Evolutionary conservation across 2,797 vertebrate species (phyloP).

Genomic region (Allenopithecus nigroviridis): DNA sequence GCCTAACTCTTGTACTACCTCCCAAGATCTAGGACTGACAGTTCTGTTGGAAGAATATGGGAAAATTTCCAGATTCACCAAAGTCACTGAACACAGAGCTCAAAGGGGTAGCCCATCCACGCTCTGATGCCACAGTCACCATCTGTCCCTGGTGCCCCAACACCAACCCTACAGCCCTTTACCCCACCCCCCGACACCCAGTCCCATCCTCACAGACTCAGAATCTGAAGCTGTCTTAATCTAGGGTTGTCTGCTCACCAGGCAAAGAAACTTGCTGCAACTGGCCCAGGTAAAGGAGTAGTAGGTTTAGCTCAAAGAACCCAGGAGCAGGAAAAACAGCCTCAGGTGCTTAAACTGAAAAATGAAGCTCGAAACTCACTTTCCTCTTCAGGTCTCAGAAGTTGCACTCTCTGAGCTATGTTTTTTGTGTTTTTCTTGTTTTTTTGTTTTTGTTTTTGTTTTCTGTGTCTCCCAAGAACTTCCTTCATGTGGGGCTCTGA

Average conservation of each 20-base stretch:
- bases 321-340: neutral
- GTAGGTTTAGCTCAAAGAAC: neutral
- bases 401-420: neutral
- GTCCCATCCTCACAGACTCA: neutral
- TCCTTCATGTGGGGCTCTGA: too few relatives aligned
- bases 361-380: neutral
- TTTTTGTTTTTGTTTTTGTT: neutral
- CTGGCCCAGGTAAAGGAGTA: neutral
- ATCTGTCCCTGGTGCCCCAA: accelerated
- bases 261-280: neutral
- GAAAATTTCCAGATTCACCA: neutral
- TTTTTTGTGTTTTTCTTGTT: too few relatives aligned
- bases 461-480: neutral
- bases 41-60: neutral
- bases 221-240: neutral
- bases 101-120: neutral
- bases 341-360: neutral
- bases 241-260: neutral
- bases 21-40: neutral
- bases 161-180: too few relatives aligned
- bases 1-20: neutral
- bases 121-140: neutral
- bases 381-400: neutral
- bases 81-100: neutral
- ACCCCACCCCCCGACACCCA: neutral